Evolutionary conservation across 2,113 vertebrate genomes (phyloP), one percentile per base, ranked within the genome.

Genomic region (Notiomystis cincta): DNA sequence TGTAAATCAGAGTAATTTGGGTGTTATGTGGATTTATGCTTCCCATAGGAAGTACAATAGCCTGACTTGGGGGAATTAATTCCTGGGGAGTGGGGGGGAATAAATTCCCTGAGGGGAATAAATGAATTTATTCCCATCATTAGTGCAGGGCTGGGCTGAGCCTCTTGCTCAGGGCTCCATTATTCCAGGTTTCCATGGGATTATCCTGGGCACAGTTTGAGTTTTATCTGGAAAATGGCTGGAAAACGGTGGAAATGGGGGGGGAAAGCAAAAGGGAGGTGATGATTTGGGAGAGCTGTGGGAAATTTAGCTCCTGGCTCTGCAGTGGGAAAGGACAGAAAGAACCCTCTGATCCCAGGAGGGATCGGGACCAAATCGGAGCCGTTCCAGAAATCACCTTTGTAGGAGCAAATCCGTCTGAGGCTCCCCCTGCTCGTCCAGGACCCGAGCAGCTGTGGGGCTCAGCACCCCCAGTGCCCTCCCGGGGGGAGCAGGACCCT

Each of bases 331-430:
- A 56, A 42, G 25, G 50, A 27, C 5, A 19, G 71, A 66, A 47
- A 5, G 0, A 56, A 1, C 7, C 1, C 54, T 2, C 21, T 6
- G 73, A 11, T n/a, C 28, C 38, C 2, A 0, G 50, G 33, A 33
- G n/a, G 51, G 66, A 6, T 16, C 0, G 2, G 79, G 70, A 24
- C 54, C 40, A 17, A 75, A 62, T 2, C 82, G 2, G 4, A 78
- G 12, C 31, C 20, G 1, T 40, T 15, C 40, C 86, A 27, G n/a
- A 6, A 60, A 66, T n/a, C 13, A 0, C 45, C 18, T 37, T 6
- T n/a, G 31, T 2, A 0, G 30, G 21, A 33, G 4, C 51, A 4
- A 81, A 53, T 0, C 0, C 4, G 0, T 1, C 53, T 3, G 28
- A n/a, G n/a, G 38, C 35, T 54, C 7, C 11, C 7, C 45, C 71